Conservation (phyloP, 1,140 invertebrate genomes). For the Zaprionus taronus region DNA sequence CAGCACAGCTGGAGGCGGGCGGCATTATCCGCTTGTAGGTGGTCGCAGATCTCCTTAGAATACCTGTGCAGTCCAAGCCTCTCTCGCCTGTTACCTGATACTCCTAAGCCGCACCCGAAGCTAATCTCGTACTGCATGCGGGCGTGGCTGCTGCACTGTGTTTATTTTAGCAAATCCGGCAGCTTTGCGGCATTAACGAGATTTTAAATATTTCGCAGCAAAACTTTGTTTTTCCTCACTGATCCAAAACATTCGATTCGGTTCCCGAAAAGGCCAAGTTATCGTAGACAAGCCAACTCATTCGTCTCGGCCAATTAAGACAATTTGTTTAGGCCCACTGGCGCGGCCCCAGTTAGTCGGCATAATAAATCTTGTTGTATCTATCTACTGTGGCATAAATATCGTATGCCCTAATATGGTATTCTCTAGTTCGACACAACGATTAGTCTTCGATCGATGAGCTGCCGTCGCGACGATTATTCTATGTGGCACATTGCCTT, state of each 20-base stretch:
- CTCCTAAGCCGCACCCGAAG: constrained; percentile 44
- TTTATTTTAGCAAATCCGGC: constrained; percentile 59
- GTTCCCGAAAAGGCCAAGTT: constrained; percentile 45
- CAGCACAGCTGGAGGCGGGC: constrained; percentile 43
- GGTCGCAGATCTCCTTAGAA: constrained; percentile 36
- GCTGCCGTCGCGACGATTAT: constrained; percentile 3
- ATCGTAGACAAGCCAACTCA: constrained; percentile 22
- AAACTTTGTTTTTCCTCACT: constrained; percentile 13
- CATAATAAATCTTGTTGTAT: constrained; percentile 58
- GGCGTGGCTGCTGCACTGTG: constrained; percentile 41
- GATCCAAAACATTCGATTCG: constrained; percentile 5
- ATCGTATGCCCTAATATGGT: constrained; percentile 55
- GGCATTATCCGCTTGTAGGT: constrained; percentile 31
- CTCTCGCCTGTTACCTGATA: constrained; percentile 14
- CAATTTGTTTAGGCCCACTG: constrained; percentile 56
- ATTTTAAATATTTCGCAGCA: constrained; percentile 55
- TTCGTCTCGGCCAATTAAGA: constrained; percentile 68
- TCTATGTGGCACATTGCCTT: constrained; percentile 38
- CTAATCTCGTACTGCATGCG: constrained; percentile 44
- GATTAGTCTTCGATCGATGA: constrained; percentile 38
- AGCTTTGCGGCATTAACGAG: constrained; percentile 60
- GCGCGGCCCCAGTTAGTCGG: constrained; percentile 24
- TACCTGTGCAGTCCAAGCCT: constrained; percentile 2
- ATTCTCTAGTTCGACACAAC: constrained; percentile 50
- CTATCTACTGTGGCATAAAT: constrained; percentile 45